A percentile compares a stretch with the other conserved stretches of the same genome.
Conservation (phyloP, 2,797 vertebrate genomes). For the Eutrigla gurnardus region DNA sequence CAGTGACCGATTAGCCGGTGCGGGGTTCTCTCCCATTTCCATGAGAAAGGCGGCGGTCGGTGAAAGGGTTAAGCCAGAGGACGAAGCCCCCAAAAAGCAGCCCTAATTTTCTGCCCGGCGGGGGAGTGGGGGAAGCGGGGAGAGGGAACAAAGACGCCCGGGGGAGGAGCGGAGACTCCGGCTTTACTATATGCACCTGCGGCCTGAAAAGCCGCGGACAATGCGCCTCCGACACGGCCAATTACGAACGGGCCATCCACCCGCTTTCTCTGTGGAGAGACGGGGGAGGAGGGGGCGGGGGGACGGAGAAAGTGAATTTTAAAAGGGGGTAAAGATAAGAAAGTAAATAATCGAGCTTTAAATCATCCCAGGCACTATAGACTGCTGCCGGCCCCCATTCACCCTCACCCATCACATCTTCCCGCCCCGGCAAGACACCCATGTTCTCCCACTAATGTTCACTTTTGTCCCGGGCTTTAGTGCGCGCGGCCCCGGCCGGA, state of each 20-base stretch:
- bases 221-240: conserved; percentile 86
- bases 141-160: conserved; percentile 84
- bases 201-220: conserved; percentile 86
- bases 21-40: conserved; percentile 81
- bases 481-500: neutral
- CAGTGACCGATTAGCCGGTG: conserved; percentile 84
- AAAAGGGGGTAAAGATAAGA: conserved; percentile 78
- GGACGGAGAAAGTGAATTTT: conserved; percentile 77
- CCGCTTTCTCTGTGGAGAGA: conserved; percentile 74
- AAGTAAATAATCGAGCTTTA: conserved; percentile 82
- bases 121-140: conserved; percentile 80
- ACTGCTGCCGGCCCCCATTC: conserved; percentile 4
- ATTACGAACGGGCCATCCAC: conserved; percentile 82
- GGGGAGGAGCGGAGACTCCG: conserved; percentile 82
- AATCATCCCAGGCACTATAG: conserved; percentile 69
- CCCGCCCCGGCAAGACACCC: conserved; percentile 15
- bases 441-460: conserved; percentile 28
- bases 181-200: conserved; percentile 90
- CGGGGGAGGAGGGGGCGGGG: conserved; percentile 24
- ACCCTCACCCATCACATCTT: conserved; percentile 22
- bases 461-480: conserved; percentile 11
- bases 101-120: conserved; percentile 87
- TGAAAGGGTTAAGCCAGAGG: conserved; percentile 88
- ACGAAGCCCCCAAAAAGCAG: conserved; percentile 80
- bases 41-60: conserved; percentile 84